Evolutionary conservation across 1,140 invertebrate genomes (phyloP), one percentile per base, ranked within the genome.

Genomic region (Trinorchestia longiramus): DNA sequence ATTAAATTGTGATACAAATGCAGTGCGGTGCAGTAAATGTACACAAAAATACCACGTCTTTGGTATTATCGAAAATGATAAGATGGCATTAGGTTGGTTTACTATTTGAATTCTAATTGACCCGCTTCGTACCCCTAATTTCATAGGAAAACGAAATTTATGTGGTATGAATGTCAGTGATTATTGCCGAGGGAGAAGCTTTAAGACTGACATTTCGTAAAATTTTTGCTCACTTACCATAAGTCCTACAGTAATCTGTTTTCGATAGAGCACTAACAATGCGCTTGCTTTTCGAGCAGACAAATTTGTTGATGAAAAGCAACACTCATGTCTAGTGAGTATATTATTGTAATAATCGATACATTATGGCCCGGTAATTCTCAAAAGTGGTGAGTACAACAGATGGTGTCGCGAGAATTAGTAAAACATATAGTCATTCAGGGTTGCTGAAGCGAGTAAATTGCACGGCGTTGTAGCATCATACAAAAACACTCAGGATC

Each of bases 401-500:
- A 1, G 28, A 28, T 36, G 62, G 62, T 77, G 62, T 23, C 62
- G 62, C 28, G 8, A 77, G 62, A 77, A 77, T 77, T 77, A 77
- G 62, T 77, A 36, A 11, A 77, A 77, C 62, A 77, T 90, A 17
- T 28, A 36, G 41, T 43, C 43, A 90, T 90, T 90, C 41, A 90
- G 43, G 88, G 88, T 42, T 90, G 43, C 88, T 90, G 88, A 43
- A 45, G 92, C 92, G 43, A 45, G 92, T 94, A 94, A 94, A 94
- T 94, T 47, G 92, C 43, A 40, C 36, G 23, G 92, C 92, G 92
- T 94, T 94, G 36, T n/a, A 45, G 43, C 40, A 94, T 94, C 92
- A 94, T 94, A 94, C 92, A 94, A 94, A 94, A 94, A 94, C 92
- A 94, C 92, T 94, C 47, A 40, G 92, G 92, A 94, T 94, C 92